These are phyloP conservation scores for Epizoanthus illoricatus DNA, from an alignment of 92 coral and sea anemone genomes.

Conservation along the genomic window DNA sequence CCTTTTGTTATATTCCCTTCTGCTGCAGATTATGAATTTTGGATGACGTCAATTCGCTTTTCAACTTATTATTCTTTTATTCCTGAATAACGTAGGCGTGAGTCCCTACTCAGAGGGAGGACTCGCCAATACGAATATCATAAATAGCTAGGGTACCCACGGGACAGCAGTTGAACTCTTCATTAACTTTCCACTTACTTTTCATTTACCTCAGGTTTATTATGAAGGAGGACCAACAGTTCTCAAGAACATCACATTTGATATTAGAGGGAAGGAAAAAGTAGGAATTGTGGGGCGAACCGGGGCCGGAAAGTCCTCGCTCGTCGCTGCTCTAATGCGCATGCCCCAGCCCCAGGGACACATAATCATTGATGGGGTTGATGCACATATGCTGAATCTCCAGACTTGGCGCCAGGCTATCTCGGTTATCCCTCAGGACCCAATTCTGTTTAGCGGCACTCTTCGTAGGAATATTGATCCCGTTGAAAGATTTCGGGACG, in stretches of 20 bases:
- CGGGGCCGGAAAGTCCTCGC: too few relatives aligned
- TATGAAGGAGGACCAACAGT: constrained; percentile 25
- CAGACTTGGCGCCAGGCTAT: constrained; percentile 34
- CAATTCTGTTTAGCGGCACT: constrained; percentile 30
- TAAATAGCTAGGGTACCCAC: too few relatives aligned
- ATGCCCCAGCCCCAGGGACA: constrained; percentile 3
- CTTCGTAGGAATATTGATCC: constrained; percentile 25
- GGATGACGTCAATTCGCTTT: too few relatives aligned
- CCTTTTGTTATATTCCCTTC: too few relatives aligned
- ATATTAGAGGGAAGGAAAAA: constrained; percentile 9
- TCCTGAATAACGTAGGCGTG: too few relatives aligned
- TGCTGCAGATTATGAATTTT: too few relatives aligned
- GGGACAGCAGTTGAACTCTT: too few relatives aligned
- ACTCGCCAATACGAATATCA: too few relatives aligned
- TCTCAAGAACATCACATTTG: constrained; percentile 21
- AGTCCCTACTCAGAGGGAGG: too few relatives aligned
- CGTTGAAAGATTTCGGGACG: constrained; percentile 3
- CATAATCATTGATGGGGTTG: constrained; percentile 9
- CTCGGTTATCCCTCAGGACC: constrained; percentile 33
- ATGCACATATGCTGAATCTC: constrained; percentile 4
- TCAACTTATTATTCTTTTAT: too few relatives aligned
- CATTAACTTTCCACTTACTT: too few relatives aligned
- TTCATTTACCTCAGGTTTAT: constrained; percentile 8
- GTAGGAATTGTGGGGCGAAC: constrained; percentile 13
- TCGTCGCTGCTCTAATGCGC: too few relatives aligned